Conservation (phyloP, 2,113 vertebrate species). For the Silurus asotus region DNA sequence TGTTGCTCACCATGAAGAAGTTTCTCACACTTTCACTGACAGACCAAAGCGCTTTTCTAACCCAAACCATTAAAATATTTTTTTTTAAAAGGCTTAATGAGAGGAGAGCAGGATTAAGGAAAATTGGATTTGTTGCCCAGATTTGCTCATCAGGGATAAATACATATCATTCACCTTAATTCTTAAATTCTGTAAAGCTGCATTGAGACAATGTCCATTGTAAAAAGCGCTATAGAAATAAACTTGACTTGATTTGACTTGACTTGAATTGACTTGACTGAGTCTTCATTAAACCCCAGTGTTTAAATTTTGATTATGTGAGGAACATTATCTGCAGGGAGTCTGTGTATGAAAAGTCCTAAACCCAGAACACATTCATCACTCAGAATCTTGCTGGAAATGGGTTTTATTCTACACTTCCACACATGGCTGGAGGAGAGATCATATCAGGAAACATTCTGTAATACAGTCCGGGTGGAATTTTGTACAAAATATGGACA, state of each 20-base stretch:
- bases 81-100: background rate
- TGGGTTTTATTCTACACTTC: background rate
- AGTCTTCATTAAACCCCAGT: background rate
- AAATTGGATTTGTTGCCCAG: too few species aligned
- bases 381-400: background rate
- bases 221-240: too few species aligned
- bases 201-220: too few species aligned
- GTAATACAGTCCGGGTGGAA: too few species aligned
- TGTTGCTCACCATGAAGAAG: background rate
- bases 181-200: too few species aligned
- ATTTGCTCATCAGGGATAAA: too few species aligned
- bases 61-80: background rate
- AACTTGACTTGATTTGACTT: too few species aligned
- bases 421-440: too few species aligned
- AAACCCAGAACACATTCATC: background rate
- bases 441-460: too few species aligned
- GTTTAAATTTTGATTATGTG: background rate
- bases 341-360: background rate
- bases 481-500: too few species aligned
- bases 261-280: background rate
- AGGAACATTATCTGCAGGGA: background rate
- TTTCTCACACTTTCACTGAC: slow-evolving; percentile 16
- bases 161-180: too few species aligned
- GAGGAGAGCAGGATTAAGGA: background rate
- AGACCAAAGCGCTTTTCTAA: background rate